These are phyloP conservation scores for Phoxinus dragarum DNA, from an alignment of 2,797 vertebrate genomes.

Conservation along the genomic window DNA sequence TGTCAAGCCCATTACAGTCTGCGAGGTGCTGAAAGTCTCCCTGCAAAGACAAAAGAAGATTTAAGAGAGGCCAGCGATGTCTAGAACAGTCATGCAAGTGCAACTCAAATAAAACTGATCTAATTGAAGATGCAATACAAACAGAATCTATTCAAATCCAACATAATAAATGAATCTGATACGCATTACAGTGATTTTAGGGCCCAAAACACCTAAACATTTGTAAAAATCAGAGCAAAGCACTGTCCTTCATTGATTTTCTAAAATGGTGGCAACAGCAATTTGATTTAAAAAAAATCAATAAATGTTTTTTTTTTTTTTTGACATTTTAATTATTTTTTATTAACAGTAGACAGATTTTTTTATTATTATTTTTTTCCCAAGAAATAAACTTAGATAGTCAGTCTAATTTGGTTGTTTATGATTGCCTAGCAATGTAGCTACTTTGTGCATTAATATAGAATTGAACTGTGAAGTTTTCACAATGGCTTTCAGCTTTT, in stretches of 20 bases:
- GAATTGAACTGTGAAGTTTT: not conserved
- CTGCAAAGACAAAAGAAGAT: not conserved
- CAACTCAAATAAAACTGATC: not conserved
- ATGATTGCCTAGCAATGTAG: not conserved
- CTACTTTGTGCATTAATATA: not conserved
- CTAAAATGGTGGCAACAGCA: not conserved
- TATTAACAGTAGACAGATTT: not conserved
- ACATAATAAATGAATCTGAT: not conserved
- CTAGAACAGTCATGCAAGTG: not conserved
- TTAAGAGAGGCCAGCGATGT: not conserved
- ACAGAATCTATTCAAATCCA: not conserved
- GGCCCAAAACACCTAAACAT: not conserved
- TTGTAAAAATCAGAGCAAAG: not conserved
- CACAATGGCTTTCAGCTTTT: not conserved
- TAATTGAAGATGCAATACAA: not conserved
- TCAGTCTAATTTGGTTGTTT: not conserved
- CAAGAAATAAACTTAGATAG: not conserved
- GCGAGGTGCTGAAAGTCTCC: not conserved
- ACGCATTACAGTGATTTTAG: not conserved
- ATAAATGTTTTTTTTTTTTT: not conserved
- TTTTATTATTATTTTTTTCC: too few relatives aligned
- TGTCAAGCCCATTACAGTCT: slow-evolving; percentile 6
- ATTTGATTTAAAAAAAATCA: not conserved
- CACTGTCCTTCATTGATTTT: not conserved
- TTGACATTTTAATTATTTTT: not conserved